Evolutionary conservation across 1,140 invertebrate genomes (phyloP).

Genomic region (Reticulitermes speratus): DNA sequence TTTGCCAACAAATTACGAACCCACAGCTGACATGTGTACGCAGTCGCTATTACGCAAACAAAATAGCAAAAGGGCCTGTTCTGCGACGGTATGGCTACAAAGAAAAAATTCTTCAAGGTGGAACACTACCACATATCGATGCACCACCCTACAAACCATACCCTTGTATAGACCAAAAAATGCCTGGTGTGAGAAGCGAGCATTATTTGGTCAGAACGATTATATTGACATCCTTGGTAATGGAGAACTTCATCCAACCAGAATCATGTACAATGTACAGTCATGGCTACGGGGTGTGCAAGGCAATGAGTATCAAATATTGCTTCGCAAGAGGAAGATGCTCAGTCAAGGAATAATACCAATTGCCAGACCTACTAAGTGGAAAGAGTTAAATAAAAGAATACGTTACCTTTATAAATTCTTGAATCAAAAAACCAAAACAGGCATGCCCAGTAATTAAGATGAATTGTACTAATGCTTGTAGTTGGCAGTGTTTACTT

Average conservation of each 20-base stretch:
- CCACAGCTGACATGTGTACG: conserved; percentile 52
- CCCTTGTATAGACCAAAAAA: conserved; percentile 71
- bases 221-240: conserved; percentile 93
- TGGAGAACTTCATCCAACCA: conserved; percentile 75
- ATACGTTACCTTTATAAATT: conserved; percentile 71
- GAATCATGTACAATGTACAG: conserved; percentile 80
- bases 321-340: conserved; percentile 74
- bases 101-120: conserved; percentile 63
- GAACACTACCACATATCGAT: conserved; percentile 64
- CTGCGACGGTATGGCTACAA: conserved; percentile 68
- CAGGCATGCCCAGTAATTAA: conserved; percentile 44
- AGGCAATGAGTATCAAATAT: conserved; percentile 83
- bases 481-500: neutral
- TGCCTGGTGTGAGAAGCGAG: conserved; percentile 71
- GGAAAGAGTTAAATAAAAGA: conserved; percentile 69
- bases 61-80: conserved; percentile 57
- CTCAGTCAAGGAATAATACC: conserved; percentile 58
- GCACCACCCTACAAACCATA: conserved; percentile 56
- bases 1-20: conserved; percentile 3
- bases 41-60: conserved; percentile 67
- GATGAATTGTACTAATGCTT: neutral
- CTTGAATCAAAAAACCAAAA: conserved; percentile 78
- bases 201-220: conserved; percentile 93
- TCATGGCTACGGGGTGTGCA: conserved; percentile 80
- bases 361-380: conserved; percentile 68